Conservation (phyloP, 2,797 vertebrate species). For the Hoplostethus mediterraneus region DNA sequence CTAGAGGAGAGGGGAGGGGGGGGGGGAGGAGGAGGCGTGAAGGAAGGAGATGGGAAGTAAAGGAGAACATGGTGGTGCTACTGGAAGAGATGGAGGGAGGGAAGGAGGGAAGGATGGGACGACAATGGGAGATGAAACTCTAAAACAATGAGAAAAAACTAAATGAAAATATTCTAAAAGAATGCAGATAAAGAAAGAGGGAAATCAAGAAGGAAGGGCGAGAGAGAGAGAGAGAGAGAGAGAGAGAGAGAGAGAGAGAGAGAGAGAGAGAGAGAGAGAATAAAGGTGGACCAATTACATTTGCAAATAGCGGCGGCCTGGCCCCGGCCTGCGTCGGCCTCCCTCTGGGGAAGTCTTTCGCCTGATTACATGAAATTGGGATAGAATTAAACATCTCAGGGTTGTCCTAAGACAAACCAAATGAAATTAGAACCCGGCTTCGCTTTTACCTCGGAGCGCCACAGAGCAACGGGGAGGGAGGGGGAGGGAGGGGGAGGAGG, state of each 20-base stretch:
- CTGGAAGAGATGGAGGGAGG: conserved; percentile 41
- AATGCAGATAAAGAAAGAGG: conserved; percentile 40
- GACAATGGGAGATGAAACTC: conserved; percentile 61
- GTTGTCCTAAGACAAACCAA: conserved; percentile 94
- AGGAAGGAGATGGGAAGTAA: conserved; percentile 50
- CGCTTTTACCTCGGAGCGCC: conserved; percentile 86
- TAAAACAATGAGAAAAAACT: not conserved
- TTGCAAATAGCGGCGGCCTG: conserved; percentile 91
- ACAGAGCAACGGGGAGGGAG: conserved; percentile 50
- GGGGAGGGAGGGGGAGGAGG: conserved; percentile 32
- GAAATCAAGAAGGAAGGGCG: conserved; percentile 54
- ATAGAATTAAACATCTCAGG: conserved; percentile 99
- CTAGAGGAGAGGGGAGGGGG: conserved; percentile 63
- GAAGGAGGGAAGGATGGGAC: conserved; percentile 32
- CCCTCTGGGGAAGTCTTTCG: conserved; percentile 94
- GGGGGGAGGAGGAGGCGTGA: not conserved
- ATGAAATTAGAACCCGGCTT: conserved; percentile 93
- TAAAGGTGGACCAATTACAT: conserved; percentile 94
- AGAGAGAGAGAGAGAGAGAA: conserved; percentile 54
- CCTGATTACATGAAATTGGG: conserved; percentile 99
- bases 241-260: conserved; percentile 53
- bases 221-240: conserved; percentile 15
- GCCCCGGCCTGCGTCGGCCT: conserved; percentile 89
- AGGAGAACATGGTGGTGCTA: conserved; percentile 26
- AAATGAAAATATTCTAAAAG: conserved; percentile 59